phyloP scores from a whole-genome alignment of 2,113 vertebrate genomes.

The Xenopus borealis region DNA sequence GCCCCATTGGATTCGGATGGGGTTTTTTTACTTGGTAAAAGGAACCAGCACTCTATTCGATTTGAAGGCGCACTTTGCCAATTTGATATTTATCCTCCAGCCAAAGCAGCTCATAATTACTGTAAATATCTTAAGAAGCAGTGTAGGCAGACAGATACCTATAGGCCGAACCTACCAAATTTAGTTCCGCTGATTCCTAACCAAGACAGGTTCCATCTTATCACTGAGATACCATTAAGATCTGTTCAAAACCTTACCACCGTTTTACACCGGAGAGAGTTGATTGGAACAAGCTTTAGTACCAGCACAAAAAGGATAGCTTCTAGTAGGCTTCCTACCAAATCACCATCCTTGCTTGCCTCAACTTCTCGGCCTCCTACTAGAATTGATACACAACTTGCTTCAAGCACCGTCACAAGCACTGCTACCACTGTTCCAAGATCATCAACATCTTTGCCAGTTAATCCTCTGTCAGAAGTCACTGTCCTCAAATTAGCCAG shows the following conservation, averaged over 20 bases:
- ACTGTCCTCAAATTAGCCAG: slow-evolving; percentile 7
- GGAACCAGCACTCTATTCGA: slow-evolving; percentile 78
- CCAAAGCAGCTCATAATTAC: slow-evolving; percentile 93
- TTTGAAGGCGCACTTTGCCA: slow-evolving; percentile 97
- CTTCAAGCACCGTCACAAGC: rapidly evolving
- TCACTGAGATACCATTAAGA: slow-evolving; percentile 1
- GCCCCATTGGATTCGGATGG: slow-evolving; percentile 78
- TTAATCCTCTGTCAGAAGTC: not conserved
- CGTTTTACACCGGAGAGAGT: slow-evolving; percentile 36
- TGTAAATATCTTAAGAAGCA: slow-evolving; percentile 93
- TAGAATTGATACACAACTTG: slow-evolving; percentile 1
- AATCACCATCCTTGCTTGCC: slow-evolving; percentile 36
- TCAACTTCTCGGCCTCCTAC: not conserved
- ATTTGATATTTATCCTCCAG: slow-evolving; percentile 90
- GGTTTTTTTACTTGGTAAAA: slow-evolving; percentile 88
- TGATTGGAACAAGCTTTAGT: slow-evolving; percentile 44
- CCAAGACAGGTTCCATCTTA: slow-evolving; percentile 60
- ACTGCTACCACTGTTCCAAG: not conserved
- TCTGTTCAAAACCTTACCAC: slow-evolving; percentile 66
- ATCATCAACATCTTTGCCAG: slow-evolving; percentile 28
- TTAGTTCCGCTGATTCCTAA: slow-evolving; percentile 70
- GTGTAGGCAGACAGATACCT: slow-evolving; percentile 83
- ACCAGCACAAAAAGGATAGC: slow-evolving; percentile 20
- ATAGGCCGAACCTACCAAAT: slow-evolving; percentile 72
- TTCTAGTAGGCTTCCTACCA: not conserved